Conservation (phyloP, 2,797 vertebrate genomes). For the Dermochelys coriacea region DNA sequence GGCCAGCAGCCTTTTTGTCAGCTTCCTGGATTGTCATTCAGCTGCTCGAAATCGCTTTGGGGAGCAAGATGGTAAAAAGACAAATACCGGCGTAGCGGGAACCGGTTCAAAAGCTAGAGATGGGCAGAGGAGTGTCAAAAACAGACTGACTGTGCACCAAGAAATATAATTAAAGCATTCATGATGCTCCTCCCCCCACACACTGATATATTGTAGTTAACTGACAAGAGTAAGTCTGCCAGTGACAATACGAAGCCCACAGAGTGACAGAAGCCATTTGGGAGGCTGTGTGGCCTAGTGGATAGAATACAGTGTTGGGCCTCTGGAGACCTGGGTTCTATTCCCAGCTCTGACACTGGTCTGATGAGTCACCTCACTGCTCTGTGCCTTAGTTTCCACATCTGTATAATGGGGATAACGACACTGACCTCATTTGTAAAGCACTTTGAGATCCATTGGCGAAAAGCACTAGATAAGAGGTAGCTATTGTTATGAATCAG, state of each 20-base stretch:
- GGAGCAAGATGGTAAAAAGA: background rate
- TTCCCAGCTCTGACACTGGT: background rate
- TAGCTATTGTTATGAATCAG: too few relatives aligned
- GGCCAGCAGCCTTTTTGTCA: background rate
- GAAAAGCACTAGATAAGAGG: too few relatives aligned
- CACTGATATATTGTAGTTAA: accelerated
- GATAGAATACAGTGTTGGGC: background rate
- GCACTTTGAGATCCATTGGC: background rate
- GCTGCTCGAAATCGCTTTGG: constrained; percentile 7
- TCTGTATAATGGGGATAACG: background rate
- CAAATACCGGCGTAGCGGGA: background rate
- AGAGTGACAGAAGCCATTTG: background rate
- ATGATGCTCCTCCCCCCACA: background rate
- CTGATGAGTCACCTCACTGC: too few relatives aligned
- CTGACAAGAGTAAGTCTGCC: background rate
- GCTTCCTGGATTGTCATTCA: background rate
- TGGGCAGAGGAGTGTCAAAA: background rate
- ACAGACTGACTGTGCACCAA: background rate
- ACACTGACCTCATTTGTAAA: background rate
- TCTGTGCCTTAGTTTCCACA: background rate
- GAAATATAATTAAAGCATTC: background rate
- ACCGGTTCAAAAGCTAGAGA: background rate
- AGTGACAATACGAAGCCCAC: background rate
- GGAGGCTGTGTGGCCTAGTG: background rate
- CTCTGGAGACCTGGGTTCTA: background rate